Evolutionary conservation across 2,113 vertebrate species (phyloP).

Genomic region (Anolis carolinensis): DNA sequence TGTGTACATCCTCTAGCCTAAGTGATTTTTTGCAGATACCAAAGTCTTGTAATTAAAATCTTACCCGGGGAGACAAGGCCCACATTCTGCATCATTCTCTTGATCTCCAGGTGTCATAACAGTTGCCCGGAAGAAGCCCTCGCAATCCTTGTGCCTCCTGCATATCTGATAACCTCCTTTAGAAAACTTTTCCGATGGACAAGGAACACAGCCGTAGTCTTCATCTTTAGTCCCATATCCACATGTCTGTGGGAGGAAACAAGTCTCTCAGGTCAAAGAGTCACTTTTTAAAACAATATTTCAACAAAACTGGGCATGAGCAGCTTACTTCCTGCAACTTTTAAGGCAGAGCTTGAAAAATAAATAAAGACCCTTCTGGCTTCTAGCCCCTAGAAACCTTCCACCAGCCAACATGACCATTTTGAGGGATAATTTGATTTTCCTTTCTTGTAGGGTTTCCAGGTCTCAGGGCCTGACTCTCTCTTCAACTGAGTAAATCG

Average conservation of each 20-base stretch:
- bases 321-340: neutral
- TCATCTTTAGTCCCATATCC: constrained; percentile 93
- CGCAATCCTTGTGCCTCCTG: constrained; percentile 94
- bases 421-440: too few species aligned
- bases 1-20: neutral
- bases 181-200: constrained; percentile 92
- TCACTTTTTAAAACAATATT: rapidly evolving
- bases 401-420: neutral
- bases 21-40: neutral
- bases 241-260: constrained; percentile 80
- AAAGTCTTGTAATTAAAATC: neutral
- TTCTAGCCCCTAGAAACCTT: neutral
- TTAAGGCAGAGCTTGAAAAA: neutral
- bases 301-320: neutral
- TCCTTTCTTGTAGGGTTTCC: too few species aligned
- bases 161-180: constrained; percentile 98
- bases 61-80: constrained; percentile 94
- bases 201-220: constrained; percentile 88
- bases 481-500: too few species aligned
- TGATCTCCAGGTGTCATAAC: constrained; percentile 86
- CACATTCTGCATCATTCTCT: constrained; percentile 94
- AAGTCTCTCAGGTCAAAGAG: neutral
- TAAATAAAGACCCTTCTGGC: neutral
- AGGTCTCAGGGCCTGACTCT: too few species aligned
- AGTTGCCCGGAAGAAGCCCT: constrained; percentile 90